Percentiles rank a stretch among this genome's conserved stretches.
phyloP scores from a whole-genome alignment of 1,140 invertebrate genomes.

The Heliconius nattereri region DNA sequence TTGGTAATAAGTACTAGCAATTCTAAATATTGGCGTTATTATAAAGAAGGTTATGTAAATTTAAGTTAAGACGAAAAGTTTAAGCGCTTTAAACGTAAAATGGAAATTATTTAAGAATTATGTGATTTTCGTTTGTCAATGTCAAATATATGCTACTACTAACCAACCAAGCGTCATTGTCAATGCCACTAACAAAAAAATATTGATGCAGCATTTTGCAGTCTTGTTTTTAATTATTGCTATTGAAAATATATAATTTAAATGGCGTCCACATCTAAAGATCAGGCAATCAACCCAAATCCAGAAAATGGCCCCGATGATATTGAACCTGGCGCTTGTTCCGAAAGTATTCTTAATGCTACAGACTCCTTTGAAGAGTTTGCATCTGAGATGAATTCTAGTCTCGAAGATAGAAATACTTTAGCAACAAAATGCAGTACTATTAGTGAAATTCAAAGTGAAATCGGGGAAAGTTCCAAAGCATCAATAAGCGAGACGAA shows the following conservation, averaged over 20 bases:
- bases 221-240: slow-evolving; percentile 21
- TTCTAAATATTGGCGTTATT: no score
- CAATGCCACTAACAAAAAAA: slow-evolving; percentile 24
- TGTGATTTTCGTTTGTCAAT: neutral
- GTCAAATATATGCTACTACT: neutral
- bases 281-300: slow-evolving; percentile 43
- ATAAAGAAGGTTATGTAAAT: no score
- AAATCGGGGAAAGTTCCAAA: slow-evolving; percentile 70
- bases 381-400: slow-evolving; percentile 84
- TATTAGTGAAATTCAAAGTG: slow-evolving; percentile 82
- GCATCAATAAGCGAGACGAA: slow-evolving; percentile 58
- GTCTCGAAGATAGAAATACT: slow-evolving; percentile 81
- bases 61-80: no score
- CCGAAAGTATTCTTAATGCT: slow-evolving; percentile 85
- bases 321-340: slow-evolving; percentile 68
- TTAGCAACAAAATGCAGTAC: slow-evolving; percentile 74
- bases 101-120: neutral
- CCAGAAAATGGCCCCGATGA: slow-evolving; percentile 47
- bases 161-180: neutral
- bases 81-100: neutral
- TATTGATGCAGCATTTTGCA: slow-evolving; percentile 33
- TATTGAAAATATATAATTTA: slow-evolving; percentile 18
- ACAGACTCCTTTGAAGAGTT: slow-evolving; percentile 87
- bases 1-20: no score
- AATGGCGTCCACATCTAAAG: slow-evolving; percentile 72